Conservation (phyloP, 2,113 vertebrate species). For the Murina feae region DNA sequence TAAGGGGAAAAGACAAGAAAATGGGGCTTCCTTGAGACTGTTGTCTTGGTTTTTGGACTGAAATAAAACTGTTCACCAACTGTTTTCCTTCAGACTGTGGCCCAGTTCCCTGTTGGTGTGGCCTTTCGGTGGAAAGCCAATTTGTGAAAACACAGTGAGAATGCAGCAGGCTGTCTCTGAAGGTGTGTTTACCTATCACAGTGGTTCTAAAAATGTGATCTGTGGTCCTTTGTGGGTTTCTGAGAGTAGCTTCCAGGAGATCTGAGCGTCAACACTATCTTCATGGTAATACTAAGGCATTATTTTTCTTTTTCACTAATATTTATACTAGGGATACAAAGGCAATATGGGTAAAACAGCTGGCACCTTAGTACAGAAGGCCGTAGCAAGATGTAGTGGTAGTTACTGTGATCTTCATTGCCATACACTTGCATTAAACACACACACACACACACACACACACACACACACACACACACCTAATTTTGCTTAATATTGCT, state of each 20-base stretch:
- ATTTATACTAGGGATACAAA: neutral
- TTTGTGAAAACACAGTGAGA: neutral
- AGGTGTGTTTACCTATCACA: neutral
- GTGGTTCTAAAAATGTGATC: neutral
- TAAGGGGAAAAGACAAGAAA: neutral
- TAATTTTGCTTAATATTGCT: neutral
- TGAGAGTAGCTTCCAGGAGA: neutral
- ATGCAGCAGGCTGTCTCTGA: neutral
- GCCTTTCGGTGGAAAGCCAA: neutral
- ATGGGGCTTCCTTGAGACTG: neutral
- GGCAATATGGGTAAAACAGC: neutral
- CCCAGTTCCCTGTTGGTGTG: neutral
- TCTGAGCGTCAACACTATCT: neutral
- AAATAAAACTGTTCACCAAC: neutral
- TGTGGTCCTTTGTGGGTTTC: neutral
- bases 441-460: neutral
- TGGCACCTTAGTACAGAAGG: neutral
- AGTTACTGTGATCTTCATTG: neutral
- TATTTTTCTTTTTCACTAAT: neutral
- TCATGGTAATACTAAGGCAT: neutral
- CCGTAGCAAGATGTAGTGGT: neutral
- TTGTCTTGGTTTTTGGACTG: neutral
- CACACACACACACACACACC: too few species aligned
- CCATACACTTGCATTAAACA: neutral
- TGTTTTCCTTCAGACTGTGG: neutral